phyloP scores from a whole-genome alignment of 92 coral and sea anemone genomes.

The Paragorgia papillata region DNA sequence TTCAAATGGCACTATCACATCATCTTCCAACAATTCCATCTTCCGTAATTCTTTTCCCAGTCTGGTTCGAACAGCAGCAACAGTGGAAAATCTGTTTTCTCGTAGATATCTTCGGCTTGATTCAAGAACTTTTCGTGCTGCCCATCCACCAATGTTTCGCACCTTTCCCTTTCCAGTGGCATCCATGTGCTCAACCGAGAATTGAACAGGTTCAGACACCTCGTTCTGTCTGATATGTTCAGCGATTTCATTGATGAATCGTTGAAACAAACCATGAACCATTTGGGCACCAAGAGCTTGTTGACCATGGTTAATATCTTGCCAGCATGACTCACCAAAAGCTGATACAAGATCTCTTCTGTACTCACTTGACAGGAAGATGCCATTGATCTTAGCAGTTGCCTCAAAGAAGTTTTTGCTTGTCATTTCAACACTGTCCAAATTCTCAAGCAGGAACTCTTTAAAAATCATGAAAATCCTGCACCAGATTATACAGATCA shows the following conservation, averaged over 20 bases:
- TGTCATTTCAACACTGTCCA: conserved; percentile 22
- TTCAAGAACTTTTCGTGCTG: conserved; percentile 23
- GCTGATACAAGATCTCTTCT: conserved; percentile 15
- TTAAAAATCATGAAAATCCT: conserved; percentile 16
- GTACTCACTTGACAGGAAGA: conserved; percentile 24
- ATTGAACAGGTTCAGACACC: conserved; percentile 25
- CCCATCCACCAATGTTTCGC: conserved; percentile 40
- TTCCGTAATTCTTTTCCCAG: conserved; percentile 16
- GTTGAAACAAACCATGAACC: conserved; percentile 3
- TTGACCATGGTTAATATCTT: conserved; percentile 4
- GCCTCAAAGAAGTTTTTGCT: conserved; percentile 13
- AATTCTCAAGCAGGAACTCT: conserved; percentile 14
- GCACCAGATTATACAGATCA: conserved; percentile 20
- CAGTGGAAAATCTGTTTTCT: conserved; percentile 9
- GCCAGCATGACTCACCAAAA: conserved; percentile 9
- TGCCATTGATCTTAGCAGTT: conserved; percentile 6
- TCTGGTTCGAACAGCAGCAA: conserved; percentile 4
- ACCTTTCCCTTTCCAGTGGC: conserved; percentile 34
- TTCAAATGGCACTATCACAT: conserved; percentile 24
- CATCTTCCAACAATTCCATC: conserved; percentile 22
- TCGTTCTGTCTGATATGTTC: neutral
- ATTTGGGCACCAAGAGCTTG: conserved; percentile 8
- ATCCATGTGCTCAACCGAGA: conserved; percentile 25
- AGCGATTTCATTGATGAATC: conserved; percentile 13
- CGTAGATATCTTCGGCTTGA: conserved; percentile 8